Evolutionary conservation across 2,888 invertebrate species (phyloP), one percentile per base, ranked within the genome.

Genomic region (Anaspis maculata): DNA sequence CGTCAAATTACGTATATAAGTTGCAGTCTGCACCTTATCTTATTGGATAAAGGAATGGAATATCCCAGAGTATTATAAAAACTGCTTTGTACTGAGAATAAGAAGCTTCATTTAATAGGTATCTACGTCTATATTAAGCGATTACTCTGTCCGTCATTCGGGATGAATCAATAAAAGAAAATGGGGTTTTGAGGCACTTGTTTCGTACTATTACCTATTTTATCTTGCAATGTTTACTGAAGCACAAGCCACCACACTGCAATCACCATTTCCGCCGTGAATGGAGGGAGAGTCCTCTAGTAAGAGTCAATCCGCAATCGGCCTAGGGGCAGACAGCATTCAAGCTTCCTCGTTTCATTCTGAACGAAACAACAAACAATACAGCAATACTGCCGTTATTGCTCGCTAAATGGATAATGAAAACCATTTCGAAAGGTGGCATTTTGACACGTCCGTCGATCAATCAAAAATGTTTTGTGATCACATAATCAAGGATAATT

Each of bases 201-300:
- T 34, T 38, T 34, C 21, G 16, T 31, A 40, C 37, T 37, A 40
- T 40, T 37, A n/a, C n/a, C n/a, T n/a, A 37, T 34, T 40, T 40
- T 40, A 40, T 37, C 37, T 31, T 34, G 32, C n/a, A n/a, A n/a
- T 37, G 31, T 40, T 36, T 37, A 40, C 37, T n/a, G n/a, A n/a
- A n/a, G n/a, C n/a, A n/a, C n/a, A n/a, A n/a, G n/a, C n/a, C n/a
- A n/a, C n/a, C 33, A 33, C 37, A 32, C 26, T 41, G 41, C 37
- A 41, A 38, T 41, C 37, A 41, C 37, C 41, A 41, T 41, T 36
- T 41, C 37, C 37, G 37, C 31, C 31, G 41, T 36, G 37, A 41
- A 41, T 38, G 35, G 35, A 34, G 32, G 37, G 41, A 34, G 32
- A 41, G 41, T 38, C 37, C 34, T 41, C 41, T 27, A 34, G 32